Percentiles rank a stretch among this genome's conserved stretches.
These are phyloP conservation scores for Parascotia fuliginaria DNA, from an alignment of 2,888 invertebrate species.

Conservation along the genomic window DNA sequence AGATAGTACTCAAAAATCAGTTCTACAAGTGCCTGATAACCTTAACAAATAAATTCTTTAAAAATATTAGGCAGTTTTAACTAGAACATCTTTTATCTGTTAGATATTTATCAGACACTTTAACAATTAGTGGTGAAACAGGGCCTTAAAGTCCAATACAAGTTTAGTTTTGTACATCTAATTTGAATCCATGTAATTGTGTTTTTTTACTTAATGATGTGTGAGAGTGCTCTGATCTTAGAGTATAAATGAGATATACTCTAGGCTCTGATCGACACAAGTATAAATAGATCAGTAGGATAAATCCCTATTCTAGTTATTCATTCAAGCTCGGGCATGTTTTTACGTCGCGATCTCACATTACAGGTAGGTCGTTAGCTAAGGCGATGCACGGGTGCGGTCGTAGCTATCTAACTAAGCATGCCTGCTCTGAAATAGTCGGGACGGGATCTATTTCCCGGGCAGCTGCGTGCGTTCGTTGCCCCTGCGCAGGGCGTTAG, in stretches of 20 bases:
- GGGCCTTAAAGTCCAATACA: too few relatives aligned
- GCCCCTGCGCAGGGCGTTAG: constrained; percentile 81
- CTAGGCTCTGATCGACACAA: neutral
- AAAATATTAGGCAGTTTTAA: too few relatives aligned
- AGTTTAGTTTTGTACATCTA: too few relatives aligned
- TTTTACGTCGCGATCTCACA: constrained; percentile 58
- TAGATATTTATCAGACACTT: too few relatives aligned
- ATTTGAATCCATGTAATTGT: too few relatives aligned
- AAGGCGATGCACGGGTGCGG: constrained; percentile 58
- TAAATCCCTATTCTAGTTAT: constrained; percentile 4
- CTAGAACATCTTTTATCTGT: too few relatives aligned
- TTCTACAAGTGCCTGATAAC: too few relatives aligned
- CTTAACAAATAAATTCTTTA: too few relatives aligned
- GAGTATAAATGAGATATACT: neutral
- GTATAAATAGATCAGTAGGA: neutral
- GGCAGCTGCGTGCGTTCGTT: constrained; percentile 84
- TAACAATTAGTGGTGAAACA: too few relatives aligned
- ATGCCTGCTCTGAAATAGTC: constrained; percentile 82
- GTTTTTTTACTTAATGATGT: too few relatives aligned
- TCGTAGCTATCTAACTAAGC: constrained; percentile 67
- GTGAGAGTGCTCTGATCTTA: too few relatives aligned
- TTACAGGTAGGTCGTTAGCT: constrained; percentile 71
- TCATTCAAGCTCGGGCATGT: constrained; percentile 34
- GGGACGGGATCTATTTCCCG: constrained; percentile 84
- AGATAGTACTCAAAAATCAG: too few relatives aligned